Evolutionary conservation across 2,888 invertebrate genomes (phyloP), one percentile per base, ranked within the genome.

Genomic region (Oscheius myriophilus): DNA sequence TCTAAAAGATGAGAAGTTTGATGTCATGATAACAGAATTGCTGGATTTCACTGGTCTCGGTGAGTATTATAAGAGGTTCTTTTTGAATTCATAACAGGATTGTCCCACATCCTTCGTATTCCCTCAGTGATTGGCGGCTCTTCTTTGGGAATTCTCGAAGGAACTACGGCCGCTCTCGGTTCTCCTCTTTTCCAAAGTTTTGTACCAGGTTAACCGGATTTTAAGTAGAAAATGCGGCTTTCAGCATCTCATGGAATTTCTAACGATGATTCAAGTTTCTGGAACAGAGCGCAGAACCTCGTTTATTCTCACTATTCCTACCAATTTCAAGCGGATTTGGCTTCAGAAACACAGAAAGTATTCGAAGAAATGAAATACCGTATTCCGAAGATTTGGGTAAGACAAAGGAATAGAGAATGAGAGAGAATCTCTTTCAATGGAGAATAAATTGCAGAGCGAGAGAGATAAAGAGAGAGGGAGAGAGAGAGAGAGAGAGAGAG

Each of bases 21-120:
- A 66, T 26, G 49, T 66, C 0, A 57, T 43, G 41, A 66, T 66
- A 25, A 55, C 55, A 11, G 66, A 66, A 25, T 25, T 66, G 18
- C 45, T 66, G 23, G 66, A 66, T 33, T 66, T 66, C 23, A 25
- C 66, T n/a, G 66, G 52, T 11, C n/a, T 66, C 2, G 52, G 66
- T 66, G 18, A 25, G 45, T 16, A 14, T 7, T 2, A 18, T 14
- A 6, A 16, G 25, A 4, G 4, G 7, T 1, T 18, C 2, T 18
- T 21, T 7, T 49, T 1, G 12, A 14, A 33, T 26, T 33, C 3
- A 7, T 42, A 12, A 18, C 21, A 66, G 66, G 43, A 1, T 33
- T 57, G 23, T 42, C 53, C 6, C 51, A 66, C 49, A 16, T 39
- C 14, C 23, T 66, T n/a, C 21, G 55, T 0, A 49, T 66, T 39